These are phyloP conservation scores for Drosophila rufa DNA, from an alignment of 1,140 invertebrate species.

Conservation along the genomic window DNA sequence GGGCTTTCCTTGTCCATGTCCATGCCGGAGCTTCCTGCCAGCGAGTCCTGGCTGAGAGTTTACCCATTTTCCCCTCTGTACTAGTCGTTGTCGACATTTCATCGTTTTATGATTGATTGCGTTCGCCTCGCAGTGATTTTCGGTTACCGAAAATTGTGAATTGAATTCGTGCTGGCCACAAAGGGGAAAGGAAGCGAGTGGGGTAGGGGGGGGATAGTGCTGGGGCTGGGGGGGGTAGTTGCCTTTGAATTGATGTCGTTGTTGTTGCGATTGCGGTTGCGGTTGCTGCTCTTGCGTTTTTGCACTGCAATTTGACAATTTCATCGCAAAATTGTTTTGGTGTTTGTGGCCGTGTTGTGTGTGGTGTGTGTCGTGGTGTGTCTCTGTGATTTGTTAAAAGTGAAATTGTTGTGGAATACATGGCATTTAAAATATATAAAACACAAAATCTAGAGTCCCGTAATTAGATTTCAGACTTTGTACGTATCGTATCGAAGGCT, in stretches of 20 bases:
- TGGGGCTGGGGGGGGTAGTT: neutral
- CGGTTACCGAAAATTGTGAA: conserved; percentile 74
- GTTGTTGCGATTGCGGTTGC: conserved; percentile 62
- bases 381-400: conserved; percentile 68
- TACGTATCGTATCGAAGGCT: neutral
- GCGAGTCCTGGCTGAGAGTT: conserved; percentile 50
- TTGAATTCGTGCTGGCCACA: conserved; percentile 58
- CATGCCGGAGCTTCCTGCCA: neutral
- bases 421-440: conserved; percentile 9
- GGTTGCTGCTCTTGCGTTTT: conserved; percentile 78
- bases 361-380: conserved; percentile 13
- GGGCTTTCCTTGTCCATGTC: conserved; percentile 49
- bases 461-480: neutral
- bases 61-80: conserved; percentile 59
- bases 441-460: neutral
- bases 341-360: conserved; percentile 71
- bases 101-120: conserved; percentile 82
- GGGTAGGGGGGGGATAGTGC: too few relatives aligned
- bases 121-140: conserved; percentile 73
- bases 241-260: conserved; percentile 28
- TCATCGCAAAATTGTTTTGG: conserved; percentile 82
- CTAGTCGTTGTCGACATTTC: conserved; percentile 63
- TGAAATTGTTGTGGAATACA: conserved; percentile 36
- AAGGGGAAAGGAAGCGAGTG: neutral
- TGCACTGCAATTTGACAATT: conserved; percentile 81